Conservation (phyloP, 2,113 vertebrate genomes). For the Mirounga angustirostris region DNA sequence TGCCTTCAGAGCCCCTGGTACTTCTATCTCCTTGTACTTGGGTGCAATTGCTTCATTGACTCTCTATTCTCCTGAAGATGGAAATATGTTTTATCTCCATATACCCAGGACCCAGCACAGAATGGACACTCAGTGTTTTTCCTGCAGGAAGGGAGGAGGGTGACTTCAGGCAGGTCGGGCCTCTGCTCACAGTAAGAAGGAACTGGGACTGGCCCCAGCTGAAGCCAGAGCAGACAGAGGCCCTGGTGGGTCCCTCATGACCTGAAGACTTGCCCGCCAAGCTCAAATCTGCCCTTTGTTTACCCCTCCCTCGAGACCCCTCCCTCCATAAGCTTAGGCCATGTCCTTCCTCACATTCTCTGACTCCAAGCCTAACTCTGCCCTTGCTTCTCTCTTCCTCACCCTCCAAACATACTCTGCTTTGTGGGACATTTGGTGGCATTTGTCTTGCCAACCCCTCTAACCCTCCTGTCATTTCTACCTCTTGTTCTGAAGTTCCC, state of each 20-base stretch:
- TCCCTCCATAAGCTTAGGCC: background rate
- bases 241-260: background rate
- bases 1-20: background rate
- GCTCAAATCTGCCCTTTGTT: background rate
- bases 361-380: background rate
- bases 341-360: background rate
- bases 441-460: too few species aligned
- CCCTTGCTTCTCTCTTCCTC: background rate
- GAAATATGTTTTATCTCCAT: background rate
- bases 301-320: background rate
- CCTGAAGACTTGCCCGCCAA: background rate
- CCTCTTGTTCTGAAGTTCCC: background rate
- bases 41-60: background rate
- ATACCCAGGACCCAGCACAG: fast-evolving
- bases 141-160: background rate
- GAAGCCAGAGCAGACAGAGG: background rate
- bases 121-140: background rate
- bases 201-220: background rate
- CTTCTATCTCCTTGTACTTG: background rate
- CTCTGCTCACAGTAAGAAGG: background rate
- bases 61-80: background rate
- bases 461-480: background rate
- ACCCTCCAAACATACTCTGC: background rate
- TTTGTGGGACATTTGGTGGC: background rate
- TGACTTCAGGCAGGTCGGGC: background rate